Percentiles rank a stretch among this genome's conserved stretches.
Evolutionary conservation across 2,113 vertebrate species (phyloP).

Genomic region (Meriones unguiculatus): DNA sequence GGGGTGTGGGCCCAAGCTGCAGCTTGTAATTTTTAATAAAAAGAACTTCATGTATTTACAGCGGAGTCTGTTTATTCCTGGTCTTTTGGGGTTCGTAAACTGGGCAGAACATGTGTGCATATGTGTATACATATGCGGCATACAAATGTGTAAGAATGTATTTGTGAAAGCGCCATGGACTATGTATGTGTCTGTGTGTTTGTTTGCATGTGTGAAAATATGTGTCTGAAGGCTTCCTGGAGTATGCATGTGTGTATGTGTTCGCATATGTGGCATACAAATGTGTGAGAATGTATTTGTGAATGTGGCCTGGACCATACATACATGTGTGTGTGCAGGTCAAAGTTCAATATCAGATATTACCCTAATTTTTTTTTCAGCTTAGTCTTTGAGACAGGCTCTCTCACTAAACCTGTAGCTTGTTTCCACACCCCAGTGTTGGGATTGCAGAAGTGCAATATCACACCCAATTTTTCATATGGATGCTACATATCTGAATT

Average conservation of each 20-base stretch:
- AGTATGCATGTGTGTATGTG: not conserved
- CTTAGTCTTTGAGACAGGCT: not conserved
- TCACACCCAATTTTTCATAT: not conserved
- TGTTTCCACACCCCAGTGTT: not conserved
- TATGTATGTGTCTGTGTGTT: not conserved
- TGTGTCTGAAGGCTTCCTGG: too few relatives aligned
- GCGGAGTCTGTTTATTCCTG: too few relatives aligned
- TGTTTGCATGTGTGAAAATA: too few relatives aligned
- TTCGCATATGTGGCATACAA: not conserved
- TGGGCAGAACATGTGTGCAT: not conserved
- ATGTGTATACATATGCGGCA: not conserved
- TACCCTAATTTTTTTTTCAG: not conserved
- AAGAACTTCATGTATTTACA: too few relatives aligned
- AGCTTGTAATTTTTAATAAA: too few relatives aligned
- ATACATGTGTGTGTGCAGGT: not conserved
- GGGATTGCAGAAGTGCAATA: not conserved
- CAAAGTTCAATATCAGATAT: not conserved
- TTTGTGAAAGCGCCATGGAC: not conserved
- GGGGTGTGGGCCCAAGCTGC: too few relatives aligned
- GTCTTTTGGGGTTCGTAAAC: too few relatives aligned
- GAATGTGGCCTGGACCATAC: not conserved
- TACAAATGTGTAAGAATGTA: not conserved
- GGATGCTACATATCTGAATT: not conserved
- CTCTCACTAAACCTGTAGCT: not conserved
- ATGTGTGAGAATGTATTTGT: not conserved